Evolutionary conservation across 2,797 vertebrate species (phyloP).

Genomic region (Chiroxiphia lanceolata): DNA sequence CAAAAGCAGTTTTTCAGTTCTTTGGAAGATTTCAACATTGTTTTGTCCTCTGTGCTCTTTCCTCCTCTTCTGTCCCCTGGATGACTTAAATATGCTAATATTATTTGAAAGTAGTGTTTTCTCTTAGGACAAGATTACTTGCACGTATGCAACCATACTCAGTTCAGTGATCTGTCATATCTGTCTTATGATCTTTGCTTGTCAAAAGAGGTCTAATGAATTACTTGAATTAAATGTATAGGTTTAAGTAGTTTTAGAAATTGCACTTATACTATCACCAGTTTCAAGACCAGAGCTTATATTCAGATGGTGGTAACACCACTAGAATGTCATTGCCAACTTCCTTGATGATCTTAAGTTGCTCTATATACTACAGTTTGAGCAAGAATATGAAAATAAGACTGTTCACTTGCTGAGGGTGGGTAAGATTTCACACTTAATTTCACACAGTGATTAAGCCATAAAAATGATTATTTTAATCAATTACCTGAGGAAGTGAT

Average conservation of each 20-base stretch:
- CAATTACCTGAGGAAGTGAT: slow-evolving; percentile 7
- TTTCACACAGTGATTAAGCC: neutral
- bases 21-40: neutral
- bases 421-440: neutral
- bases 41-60: neutral
- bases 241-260: neutral
- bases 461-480: neutral
- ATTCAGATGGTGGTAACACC: neutral
- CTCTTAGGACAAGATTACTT: neutral
- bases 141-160: neutral
- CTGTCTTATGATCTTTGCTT: neutral
- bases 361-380: neutral
- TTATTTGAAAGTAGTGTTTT: neutral
- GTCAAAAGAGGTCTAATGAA: neutral
- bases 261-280: fast-evolving
- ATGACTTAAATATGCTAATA: neutral
- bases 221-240: neutral
- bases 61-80: neutral
- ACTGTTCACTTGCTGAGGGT: neutral
- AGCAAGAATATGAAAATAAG: neutral
- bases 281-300: neutral
- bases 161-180: neutral
- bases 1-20: neutral
- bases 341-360: neutral
- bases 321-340: neutral